These are phyloP conservation scores for Epinephelus coioides DNA, from an alignment of 2,797 vertebrate genomes.

Conservation along the genomic window DNA sequence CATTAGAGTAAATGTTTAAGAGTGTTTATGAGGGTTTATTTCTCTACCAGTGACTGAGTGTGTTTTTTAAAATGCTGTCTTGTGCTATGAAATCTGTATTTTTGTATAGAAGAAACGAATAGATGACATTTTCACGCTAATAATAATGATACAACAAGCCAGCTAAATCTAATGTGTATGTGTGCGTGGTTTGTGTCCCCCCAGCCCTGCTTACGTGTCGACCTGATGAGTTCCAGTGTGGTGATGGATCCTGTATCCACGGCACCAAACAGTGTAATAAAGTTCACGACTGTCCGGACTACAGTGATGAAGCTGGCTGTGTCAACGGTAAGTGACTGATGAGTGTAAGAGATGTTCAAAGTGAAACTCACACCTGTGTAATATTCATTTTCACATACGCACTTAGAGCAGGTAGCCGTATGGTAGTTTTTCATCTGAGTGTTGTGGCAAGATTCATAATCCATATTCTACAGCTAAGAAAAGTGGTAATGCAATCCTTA, in stretches of 20 bases:
- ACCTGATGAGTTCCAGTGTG: conserved; percentile 96
- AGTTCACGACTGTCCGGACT: conserved; percentile 92
- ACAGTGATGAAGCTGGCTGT: conserved; percentile 95
- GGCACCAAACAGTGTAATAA: conserved; percentile 94
- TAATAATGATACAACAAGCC: not conserved
- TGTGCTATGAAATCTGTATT: not conserved
- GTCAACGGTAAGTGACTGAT: conserved; percentile 85
- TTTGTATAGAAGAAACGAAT: not conserved
- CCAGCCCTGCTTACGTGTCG: conserved; percentile 92
- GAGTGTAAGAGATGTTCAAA: too few species aligned
- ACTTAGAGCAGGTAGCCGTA: not conserved
- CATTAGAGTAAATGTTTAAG: not conserved
- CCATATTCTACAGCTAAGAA: not conserved
- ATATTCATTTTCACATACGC: not conserved
- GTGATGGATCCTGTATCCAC: conserved; percentile 93
- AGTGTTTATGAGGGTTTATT: not conserved
- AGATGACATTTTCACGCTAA: not conserved
- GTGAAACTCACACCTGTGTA: not conserved
- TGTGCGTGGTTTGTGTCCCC: conserved; percentile 36
- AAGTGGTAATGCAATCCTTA: not conserved
- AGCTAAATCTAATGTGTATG: not conserved
- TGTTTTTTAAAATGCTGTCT: too few species aligned
- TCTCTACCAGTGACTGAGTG: not conserved
- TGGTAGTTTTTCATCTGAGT: not conserved
- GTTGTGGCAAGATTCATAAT: not conserved